Base-by-base conservation (phyloP, 53 echinoderm and acorn worm genomes). In the Hippasteria phrygiana region DNA sequence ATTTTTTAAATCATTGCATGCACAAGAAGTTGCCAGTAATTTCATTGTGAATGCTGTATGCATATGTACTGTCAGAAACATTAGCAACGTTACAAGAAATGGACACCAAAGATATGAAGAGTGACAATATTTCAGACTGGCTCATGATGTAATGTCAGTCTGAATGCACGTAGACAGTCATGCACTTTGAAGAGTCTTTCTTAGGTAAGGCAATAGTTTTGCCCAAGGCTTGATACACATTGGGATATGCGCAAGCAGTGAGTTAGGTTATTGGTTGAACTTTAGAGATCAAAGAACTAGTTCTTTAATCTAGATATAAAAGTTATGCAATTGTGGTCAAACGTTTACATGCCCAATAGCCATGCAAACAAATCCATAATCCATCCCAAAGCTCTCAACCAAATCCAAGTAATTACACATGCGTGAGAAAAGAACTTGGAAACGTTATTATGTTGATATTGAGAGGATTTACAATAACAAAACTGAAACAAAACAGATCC, bases 221-320 rank as follows among this genome's bases (percentile, higher is more conserved):
- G 59, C 59, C 20, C 26, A 4, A 59, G 26, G 59, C 26, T 26
- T 3, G 2, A 59, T 20, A 51, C 51, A 20, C 26, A 59, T 59
- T 59, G 59, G 59, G 59, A 59, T 59, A 51, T 51, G 14, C 51
- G 20, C 16, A 14, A 17, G 16, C 51, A 59, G 26, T 8, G 59
- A 24, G 59, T 59, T 24, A 59, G 59, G 59, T 59, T 59, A 59
- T 4, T n/a, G 26, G 20, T 20, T 59, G 59, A 22, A 59, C 59
- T 59, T 59, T 16, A 18, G 59, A 59, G 26, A 59, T 59, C 26
- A 59, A 59, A 59, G 59, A 59, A 59, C 59, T 59, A 59, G 59
- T 59, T 59, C 26, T 59, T 59, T 22, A 24, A 26, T 59, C 26
- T 24, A 8, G 26, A 24, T 3, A 59, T 24, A 54, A 59, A 59